Conservation (phyloP, 1,140 invertebrate species). For the Pissodes strobi region DNA sequence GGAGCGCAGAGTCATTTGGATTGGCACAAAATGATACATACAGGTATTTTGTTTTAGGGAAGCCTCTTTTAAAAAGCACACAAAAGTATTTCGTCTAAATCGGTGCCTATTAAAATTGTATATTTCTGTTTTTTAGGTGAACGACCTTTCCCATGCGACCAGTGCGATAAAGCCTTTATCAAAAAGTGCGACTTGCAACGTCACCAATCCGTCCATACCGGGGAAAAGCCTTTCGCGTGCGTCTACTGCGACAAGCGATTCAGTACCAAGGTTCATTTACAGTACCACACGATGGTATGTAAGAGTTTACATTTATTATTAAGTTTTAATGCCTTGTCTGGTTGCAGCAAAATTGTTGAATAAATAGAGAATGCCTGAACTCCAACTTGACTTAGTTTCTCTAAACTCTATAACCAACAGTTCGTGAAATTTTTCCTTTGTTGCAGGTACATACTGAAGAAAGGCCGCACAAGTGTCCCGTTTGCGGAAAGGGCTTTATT, state of each 20-base stretch:
- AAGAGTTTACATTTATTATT: too few species aligned
- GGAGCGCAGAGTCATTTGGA: constrained; percentile 44
- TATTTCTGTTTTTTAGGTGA: constrained; percentile 37
- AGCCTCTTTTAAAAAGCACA: too few species aligned
- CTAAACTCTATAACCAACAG: too few species aligned
- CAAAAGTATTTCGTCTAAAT: too few species aligned
- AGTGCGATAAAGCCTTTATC: constrained; percentile 52
- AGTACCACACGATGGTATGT: constrained; percentile 44
- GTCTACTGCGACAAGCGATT: constrained; percentile 72
- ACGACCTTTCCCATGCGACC: constrained; percentile 40
- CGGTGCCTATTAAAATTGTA: too few species aligned
- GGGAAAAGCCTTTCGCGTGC: constrained; percentile 70
- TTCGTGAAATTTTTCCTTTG: too few species aligned
- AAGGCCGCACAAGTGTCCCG: constrained; percentile 42
- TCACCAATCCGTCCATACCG: constrained; percentile 66
- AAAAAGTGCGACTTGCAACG: constrained; percentile 46
- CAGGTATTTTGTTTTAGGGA: too few species aligned
- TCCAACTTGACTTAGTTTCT: too few species aligned
- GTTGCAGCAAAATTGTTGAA: too few species aligned
- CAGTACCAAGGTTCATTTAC: constrained; percentile 42
- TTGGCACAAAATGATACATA: constrained; percentile 63
- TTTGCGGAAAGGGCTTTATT: constrained; percentile 44
- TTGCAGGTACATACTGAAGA: constrained; percentile 44
- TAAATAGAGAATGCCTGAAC: too few species aligned
- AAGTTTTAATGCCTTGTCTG: too few species aligned